phyloP scores from a whole-genome alignment of 2,888 invertebrate species.

The Napeogenes inachia region DNA sequence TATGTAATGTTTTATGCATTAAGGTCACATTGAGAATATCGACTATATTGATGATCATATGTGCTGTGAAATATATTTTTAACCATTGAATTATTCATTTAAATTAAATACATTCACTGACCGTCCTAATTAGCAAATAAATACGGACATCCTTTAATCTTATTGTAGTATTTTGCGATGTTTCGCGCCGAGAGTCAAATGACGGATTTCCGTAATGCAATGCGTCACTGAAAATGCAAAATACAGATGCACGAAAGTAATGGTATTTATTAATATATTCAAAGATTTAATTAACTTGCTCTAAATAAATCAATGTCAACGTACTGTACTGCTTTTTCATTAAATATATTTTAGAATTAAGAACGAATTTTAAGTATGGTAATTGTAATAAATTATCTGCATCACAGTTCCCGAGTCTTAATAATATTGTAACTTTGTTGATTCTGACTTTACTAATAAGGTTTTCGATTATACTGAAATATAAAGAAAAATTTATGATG shows the following conservation, averaged over 20 bases:
- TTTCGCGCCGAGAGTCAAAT: conserved; percentile 45
- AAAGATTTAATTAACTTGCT: not conserved
- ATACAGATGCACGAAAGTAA: conserved; percentile 21
- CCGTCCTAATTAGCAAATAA: conserved; percentile 2
- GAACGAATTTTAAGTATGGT: not conserved
- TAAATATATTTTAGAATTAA: not conserved
- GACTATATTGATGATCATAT: too few species aligned
- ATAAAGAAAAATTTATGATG: too few species aligned
- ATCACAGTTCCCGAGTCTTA: not conserved
- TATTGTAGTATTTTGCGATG: conserved; percentile 53
- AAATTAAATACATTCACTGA: not conserved
- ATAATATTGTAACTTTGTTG: too few species aligned
- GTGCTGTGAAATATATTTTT: too few species aligned
- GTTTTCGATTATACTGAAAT: too few species aligned
- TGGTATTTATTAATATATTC: conserved; percentile 6
- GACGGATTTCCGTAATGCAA: conserved; percentile 55
- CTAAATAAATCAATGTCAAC: not conserved
- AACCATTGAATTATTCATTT: too few species aligned
- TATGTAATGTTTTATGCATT: too few species aligned
- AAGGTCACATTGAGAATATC: too few species aligned
- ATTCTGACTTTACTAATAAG: too few species aligned
- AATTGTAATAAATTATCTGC: not conserved
- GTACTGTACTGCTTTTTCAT: not conserved
- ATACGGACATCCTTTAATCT: conserved; percentile 15
- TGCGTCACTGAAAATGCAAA: conserved; percentile 43